Evolutionary conservation across 1,140 invertebrate species (phyloP).

Genomic region (Chionoecetes opilio): DNA sequence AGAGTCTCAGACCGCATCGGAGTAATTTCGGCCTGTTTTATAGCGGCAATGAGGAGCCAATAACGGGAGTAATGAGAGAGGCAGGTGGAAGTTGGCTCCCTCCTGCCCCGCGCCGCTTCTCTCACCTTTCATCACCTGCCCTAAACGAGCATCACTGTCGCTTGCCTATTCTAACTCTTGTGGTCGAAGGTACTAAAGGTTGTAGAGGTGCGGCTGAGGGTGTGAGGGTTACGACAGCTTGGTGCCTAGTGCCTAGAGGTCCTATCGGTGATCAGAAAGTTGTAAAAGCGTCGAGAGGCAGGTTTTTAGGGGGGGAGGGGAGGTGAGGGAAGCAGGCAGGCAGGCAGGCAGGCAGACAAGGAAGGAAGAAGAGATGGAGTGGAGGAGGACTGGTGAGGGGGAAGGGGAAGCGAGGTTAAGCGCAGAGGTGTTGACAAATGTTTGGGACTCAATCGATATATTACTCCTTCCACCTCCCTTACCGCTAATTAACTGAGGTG

Average conservation of each 20-base stretch:
- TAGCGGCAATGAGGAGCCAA: constrained; percentile 80
- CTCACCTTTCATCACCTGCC: neutral
- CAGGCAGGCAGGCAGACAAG: constrained; percentile 67
- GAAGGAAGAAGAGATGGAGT: constrained; percentile 13
- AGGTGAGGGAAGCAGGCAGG: constrained; percentile 36
- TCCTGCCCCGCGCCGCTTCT: constrained; percentile 58
- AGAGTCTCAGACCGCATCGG: constrained; percentile 44
- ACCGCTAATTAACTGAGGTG: constrained; percentile 58
- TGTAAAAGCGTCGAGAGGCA: constrained; percentile 79
- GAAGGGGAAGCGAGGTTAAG: neutral
- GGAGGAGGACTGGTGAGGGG: constrained; percentile 5
- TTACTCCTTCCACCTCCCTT: constrained; percentile 43
- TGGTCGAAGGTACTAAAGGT: neutral
- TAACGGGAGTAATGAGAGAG: constrained; percentile 79
- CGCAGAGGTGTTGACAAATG: constrained; percentile 80
- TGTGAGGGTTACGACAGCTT: constrained; percentile 20
- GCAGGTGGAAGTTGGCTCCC: constrained; percentile 64
- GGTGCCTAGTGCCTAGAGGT: constrained; percentile 56
- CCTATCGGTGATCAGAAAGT: constrained; percentile 79
- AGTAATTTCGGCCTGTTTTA: constrained; percentile 80
- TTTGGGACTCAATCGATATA: constrained; percentile 77
- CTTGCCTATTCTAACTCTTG: neutral
- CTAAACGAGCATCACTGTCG: neutral
- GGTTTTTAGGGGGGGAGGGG: constrained; percentile 73
- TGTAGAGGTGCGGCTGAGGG: neutral